Evolutionary conservation across 2,888 invertebrate species (phyloP).

Genomic region (Orthosia incerta): DNA sequence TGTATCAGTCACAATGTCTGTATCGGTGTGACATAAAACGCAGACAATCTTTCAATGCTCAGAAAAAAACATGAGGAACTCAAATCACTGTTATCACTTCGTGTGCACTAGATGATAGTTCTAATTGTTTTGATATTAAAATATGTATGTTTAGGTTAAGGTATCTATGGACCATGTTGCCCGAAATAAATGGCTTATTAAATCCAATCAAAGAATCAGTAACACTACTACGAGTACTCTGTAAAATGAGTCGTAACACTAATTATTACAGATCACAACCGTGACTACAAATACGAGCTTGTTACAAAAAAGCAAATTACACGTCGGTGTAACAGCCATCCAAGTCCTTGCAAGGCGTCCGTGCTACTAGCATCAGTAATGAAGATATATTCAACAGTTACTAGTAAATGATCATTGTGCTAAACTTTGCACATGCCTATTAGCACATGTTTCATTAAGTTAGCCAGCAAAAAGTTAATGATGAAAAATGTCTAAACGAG

Average conservation of each 20-base stretch:
- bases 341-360: constrained; percentile 58
- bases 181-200: no score
- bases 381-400: constrained; percentile 67
- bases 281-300: not conserved
- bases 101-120: no score
- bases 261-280: not conserved
- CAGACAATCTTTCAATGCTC: no score
- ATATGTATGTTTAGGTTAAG: no score
- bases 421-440: constrained; percentile 59
- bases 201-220: not conserved
- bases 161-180: no score
- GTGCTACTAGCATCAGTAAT: constrained; percentile 61
- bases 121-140: no score
- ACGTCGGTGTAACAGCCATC: constrained; percentile 73
- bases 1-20: not conserved
- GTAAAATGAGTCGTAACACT: not conserved
- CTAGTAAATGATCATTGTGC: constrained; percentile 59
- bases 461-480: constrained; percentile 53
- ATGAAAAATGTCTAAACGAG: constrained; percentile 53
- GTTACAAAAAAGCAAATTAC: constrained; percentile 9
- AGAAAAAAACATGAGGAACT: not conserved
- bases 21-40: not conserved
- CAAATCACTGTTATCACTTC: no score
- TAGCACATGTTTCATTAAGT: constrained; percentile 58
- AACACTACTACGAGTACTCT: not conserved